Evolutionary conservation across 2,113 vertebrate species (phyloP).

Genomic region (Struthio camelus): DNA sequence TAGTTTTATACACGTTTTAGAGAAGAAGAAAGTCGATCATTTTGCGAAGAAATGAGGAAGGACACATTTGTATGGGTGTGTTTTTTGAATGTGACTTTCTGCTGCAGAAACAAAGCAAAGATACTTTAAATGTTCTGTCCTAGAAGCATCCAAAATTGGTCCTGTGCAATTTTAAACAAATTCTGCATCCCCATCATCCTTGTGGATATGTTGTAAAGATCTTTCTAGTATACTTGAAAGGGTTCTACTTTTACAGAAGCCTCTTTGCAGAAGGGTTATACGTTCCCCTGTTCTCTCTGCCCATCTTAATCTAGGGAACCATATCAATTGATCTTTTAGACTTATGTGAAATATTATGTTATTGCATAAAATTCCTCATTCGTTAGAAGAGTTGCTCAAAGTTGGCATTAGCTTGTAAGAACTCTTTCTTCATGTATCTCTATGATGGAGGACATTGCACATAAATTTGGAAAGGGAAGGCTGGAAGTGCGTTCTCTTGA

Average conservation of each 20-base stretch:
- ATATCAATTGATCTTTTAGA: neutral
- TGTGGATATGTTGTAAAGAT: neutral
- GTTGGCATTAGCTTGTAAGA: neutral
- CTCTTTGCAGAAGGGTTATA: neutral
- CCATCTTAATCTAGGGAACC: neutral
- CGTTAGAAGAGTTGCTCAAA: neutral
- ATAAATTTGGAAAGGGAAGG: neutral
- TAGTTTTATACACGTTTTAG: accelerated
- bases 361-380: neutral
- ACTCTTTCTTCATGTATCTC: neutral
- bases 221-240: neutral
- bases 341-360: neutral
- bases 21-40: neutral
- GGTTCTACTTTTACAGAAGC: neutral
- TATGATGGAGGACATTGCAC: neutral
- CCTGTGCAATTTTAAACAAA: neutral
- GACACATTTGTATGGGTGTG: neutral
- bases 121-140: neutral
- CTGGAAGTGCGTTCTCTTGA: neutral
- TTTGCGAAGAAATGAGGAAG: neutral
- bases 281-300: neutral
- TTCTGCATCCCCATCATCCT: neutral
- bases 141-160: neutral
- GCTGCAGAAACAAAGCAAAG: neutral
- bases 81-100: neutral